Evolutionary conservation across 2,797 vertebrate genomes (phyloP), one percentile per base, ranked within the genome.

Genomic region (Selene dorsalis): DNA sequence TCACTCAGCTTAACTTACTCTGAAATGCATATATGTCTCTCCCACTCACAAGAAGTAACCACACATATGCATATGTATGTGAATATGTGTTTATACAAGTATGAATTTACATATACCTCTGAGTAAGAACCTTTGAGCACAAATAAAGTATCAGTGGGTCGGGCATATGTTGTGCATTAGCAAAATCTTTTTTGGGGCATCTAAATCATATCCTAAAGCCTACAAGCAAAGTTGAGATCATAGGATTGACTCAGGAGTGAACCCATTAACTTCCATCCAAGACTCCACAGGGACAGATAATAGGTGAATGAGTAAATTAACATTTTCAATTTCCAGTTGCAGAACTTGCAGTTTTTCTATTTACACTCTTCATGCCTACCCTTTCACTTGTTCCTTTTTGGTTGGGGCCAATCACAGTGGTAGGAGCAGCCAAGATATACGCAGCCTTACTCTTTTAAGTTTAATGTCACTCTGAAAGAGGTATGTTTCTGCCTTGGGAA

Each of bases 251-350:
- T 67, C 38, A n/a, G 74, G 61, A 82, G 71, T 38, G 68, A 57
- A 82, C 73, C 67, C 82, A 75, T 85, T 83, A 82, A 76, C 77
- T 73, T 73, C 57, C n/a, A 53, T 75, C 80, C 16, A 56, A 65
- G 61, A 62, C 62, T 69, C 75, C 67, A 16, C 65, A 17, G 56
- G 73, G 77, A 82, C 57, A 45, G 38, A 50, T 52, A 53, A 74
- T 73, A 69, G 81, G 63, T 77, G 74, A 87, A 90, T 78, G 58
- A 83, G 75, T 84, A 83, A 83, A 73, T 83, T 75, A 81, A 39
- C 74, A 81, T 83, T 79, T 75, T 55, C 14, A 72, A 75, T 81
- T 79, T 85, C 58, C 61, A 62, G 16, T 71, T 39, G 22, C 53
- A 80, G 69, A 57, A 75, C 80, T 67, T 73, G 66, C 41, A 65